Conservation (phyloP, 1,140 invertebrate species). For the Drosophila virilis region DNA sequence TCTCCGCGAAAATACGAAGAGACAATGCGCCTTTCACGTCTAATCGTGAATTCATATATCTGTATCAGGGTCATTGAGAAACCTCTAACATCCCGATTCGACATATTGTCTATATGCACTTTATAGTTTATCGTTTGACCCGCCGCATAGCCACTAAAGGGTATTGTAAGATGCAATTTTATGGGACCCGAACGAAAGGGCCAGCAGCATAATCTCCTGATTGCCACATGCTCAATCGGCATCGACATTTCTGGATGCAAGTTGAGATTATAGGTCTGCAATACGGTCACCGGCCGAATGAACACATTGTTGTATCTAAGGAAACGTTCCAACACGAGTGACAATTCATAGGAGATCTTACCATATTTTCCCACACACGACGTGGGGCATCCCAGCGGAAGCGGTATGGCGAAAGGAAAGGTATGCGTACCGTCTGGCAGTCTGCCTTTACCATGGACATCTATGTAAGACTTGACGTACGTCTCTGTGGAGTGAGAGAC, state of each 20-base stretch:
- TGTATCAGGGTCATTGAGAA: neutral
- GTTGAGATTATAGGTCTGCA: conserved; percentile 90
- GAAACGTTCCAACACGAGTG: neutral
- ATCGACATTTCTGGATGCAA: conserved; percentile 78
- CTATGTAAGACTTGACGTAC: neutral
- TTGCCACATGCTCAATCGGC: neutral
- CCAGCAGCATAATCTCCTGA: neutral
- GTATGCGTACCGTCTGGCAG: neutral
- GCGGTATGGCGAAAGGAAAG: neutral
- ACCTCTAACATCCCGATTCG: neutral
- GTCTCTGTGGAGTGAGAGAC: neutral
- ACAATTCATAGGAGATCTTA: neutral
- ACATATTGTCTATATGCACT: neutral
- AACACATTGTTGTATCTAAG: conserved; percentile 87
- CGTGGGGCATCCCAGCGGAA: neutral
- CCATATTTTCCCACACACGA: neutral
- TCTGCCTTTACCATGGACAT: neutral
- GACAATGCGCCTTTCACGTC: neutral
- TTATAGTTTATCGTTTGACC: neutral
- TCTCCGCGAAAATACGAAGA: neutral
- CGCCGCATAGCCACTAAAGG: neutral
- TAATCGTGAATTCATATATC: neutral
- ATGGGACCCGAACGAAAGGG: neutral
- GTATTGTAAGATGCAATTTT: neutral
- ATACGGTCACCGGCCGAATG: conserved; percentile 89